These are phyloP conservation scores for Seira ritae DNA, from an alignment of 2,888 invertebrate genomes.

Conservation along the genomic window DNA sequence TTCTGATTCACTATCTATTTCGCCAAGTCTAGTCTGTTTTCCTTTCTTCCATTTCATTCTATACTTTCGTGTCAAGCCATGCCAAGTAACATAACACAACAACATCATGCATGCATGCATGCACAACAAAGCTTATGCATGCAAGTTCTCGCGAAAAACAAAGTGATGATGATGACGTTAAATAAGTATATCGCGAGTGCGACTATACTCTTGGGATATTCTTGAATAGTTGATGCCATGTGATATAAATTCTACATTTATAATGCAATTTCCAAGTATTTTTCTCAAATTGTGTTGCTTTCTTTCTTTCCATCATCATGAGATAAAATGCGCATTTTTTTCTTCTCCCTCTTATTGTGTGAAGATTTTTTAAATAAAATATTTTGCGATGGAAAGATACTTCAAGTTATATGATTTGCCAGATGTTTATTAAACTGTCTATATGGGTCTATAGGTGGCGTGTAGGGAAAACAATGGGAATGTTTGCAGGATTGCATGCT, in stretches of 20 bases:
- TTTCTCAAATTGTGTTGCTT: background rate
- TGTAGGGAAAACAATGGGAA: too few species aligned
- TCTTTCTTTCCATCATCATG: background rate
- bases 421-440: too few species aligned
- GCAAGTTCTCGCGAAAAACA: conserved; percentile 48
- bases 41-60: background rate
- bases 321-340: background rate
- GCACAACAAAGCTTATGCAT: conserved; percentile 38
- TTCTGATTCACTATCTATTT: background rate
- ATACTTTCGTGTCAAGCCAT: background rate
- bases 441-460: too few species aligned
- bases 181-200: too few species aligned
- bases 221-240: background rate
- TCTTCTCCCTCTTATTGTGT: too few species aligned
- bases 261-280: background rate
- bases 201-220: background rate
- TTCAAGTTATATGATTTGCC: too few species aligned
- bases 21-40: background rate
- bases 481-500: too few species aligned
- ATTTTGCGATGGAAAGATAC: too few species aligned
- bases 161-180: conserved; percentile 29
- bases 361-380: too few species aligned
- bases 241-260: background rate
- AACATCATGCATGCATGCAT: conserved; percentile 38
- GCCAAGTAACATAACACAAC: background rate